These are phyloP conservation scores for Cyclophora punctaria DNA, from an alignment of 2,888 invertebrate genomes.

Conservation along the genomic window DNA sequence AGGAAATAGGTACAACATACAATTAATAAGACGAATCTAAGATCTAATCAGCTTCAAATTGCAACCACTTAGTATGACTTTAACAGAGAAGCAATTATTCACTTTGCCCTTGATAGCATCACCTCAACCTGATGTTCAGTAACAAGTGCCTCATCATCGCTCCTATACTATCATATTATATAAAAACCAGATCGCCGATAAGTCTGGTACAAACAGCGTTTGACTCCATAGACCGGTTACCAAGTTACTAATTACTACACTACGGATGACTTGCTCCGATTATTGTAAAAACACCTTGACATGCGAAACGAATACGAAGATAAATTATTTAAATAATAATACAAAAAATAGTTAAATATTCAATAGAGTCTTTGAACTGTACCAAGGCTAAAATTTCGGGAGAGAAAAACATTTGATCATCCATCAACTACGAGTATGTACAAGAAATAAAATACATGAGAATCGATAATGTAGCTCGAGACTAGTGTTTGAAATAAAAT, in stretches of 20 bases:
- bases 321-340: conserved; percentile 30
- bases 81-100: conserved; percentile 1
- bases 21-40: no score
- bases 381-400: conserved; percentile 40
- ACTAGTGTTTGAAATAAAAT: no score
- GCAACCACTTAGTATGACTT: not conserved
- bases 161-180: conserved; percentile 9
- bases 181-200: no score
- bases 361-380: conserved; percentile 47
- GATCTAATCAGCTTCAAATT: no score
- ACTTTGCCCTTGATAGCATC: not conserved
- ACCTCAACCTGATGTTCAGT: conserved; percentile 2
- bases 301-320: conserved; percentile 35
- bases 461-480: no score
- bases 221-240: conserved; percentile 29
- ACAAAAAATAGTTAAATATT: conserved; percentile 13
- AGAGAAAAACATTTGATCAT: no score
- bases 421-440: no score
- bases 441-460: no score
- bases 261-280: conserved; percentile 12
- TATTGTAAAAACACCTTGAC: conserved; percentile 41
- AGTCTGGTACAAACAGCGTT: not conserved
- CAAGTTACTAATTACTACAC: conserved; percentile 8
- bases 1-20: no score
- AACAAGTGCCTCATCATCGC: conserved; percentile 7